phyloP scores from a whole-genome alignment of 1,140 invertebrate genomes.

The Sitodiplosis mosellana region DNA sequence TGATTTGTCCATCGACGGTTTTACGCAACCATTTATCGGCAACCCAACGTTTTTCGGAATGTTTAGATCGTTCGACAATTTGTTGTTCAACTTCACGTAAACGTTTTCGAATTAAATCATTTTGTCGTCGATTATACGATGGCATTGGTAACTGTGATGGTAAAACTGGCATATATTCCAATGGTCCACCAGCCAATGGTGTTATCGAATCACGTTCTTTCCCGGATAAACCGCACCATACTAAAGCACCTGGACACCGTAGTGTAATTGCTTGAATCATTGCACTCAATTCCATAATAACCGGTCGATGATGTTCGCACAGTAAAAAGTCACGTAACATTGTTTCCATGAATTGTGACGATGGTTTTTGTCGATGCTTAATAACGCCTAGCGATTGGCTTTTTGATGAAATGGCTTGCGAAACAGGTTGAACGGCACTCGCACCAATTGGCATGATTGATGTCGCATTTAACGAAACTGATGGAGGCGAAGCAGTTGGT shows the following conservation, averaged over 20 bases:
- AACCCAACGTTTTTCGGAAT: slow-evolving; percentile 87
- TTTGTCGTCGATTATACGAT: slow-evolving; percentile 12
- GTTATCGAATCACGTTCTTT: slow-evolving; percentile 48
- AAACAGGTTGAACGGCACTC: too few species aligned
- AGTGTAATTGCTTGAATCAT: slow-evolving; percentile 57
- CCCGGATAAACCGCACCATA: slow-evolving; percentile 71
- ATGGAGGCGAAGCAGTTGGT: too few species aligned
- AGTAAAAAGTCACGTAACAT: slow-evolving; percentile 67
- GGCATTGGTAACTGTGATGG: slow-evolving; percentile 87
- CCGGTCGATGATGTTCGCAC: slow-evolving; percentile 75
- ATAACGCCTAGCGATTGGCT: too few species aligned
- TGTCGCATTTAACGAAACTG: too few species aligned
- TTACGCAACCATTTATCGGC: slow-evolving; percentile 89
- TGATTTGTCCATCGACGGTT: slow-evolving; percentile 27
- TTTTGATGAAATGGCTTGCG: too few species aligned
- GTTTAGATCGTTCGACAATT: slow-evolving; percentile 66
- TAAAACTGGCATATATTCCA: slow-evolving; percentile 72
- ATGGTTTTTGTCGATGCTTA: too few species aligned
- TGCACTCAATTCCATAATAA: slow-evolving; percentile 58
- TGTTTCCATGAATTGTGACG: slow-evolving; percentile 12
- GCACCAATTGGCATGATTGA: too few species aligned
- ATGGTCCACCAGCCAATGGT: slow-evolving; percentile 72
- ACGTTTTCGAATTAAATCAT: slow-evolving; percentile 16
- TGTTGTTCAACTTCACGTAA: slow-evolving; percentile 54
- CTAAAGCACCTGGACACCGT: slow-evolving; percentile 80